A percentile compares a stretch with the other conserved stretches of the same genome.
These are phyloP conservation scores for Heliangelus exortis DNA, from an alignment of 2,797 vertebrate species.

Conservation along the genomic window DNA sequence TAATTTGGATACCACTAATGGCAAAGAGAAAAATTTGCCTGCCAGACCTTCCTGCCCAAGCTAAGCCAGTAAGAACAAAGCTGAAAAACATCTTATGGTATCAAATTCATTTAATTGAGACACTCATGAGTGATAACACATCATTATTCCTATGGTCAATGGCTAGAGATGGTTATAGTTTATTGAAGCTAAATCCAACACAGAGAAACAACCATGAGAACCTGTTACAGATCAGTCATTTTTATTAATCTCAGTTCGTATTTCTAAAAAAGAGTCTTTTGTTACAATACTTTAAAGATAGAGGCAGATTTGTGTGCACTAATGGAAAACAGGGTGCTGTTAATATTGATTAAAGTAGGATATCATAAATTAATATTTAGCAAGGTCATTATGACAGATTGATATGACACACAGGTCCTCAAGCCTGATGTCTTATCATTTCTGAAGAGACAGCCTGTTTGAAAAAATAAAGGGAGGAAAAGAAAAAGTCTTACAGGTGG, in stretches of 20 bases:
- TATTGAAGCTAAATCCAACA: constrained; percentile 22
- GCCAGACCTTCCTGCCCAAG: constrained; percentile 57
- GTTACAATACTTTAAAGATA: constrained; percentile 19
- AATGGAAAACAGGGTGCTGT: constrained; percentile 59
- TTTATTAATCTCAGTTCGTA: constrained; percentile 32
- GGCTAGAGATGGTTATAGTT: constrained; percentile 37
- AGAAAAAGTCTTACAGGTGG: constrained; percentile 74
- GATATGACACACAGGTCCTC: constrained; percentile 67
- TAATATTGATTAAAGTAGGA: constrained; percentile 74
- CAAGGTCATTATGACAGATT: constrained; percentile 75
- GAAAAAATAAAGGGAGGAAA: constrained; percentile 42
- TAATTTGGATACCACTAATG: constrained; percentile 71
- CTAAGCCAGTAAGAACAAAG: constrained; percentile 48
- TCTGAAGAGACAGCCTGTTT: constrained; percentile 71
- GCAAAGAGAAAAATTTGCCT: constrained; percentile 64
- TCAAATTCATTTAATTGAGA: not conserved
- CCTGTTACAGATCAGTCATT: constrained; percentile 1
- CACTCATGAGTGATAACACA: not conserved
- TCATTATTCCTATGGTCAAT: constrained; percentile 41
- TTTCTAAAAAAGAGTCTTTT: constrained; percentile 31
- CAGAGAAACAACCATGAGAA: constrained; percentile 18
- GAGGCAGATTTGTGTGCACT: constrained; percentile 31
- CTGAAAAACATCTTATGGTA: constrained; percentile 23
- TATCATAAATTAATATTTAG: constrained; percentile 73
- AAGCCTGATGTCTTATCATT: constrained; percentile 68